These are phyloP conservation scores for Macrocentrus cingulum DNA, from an alignment of 1,140 invertebrate species.

Conservation along the genomic window DNA sequence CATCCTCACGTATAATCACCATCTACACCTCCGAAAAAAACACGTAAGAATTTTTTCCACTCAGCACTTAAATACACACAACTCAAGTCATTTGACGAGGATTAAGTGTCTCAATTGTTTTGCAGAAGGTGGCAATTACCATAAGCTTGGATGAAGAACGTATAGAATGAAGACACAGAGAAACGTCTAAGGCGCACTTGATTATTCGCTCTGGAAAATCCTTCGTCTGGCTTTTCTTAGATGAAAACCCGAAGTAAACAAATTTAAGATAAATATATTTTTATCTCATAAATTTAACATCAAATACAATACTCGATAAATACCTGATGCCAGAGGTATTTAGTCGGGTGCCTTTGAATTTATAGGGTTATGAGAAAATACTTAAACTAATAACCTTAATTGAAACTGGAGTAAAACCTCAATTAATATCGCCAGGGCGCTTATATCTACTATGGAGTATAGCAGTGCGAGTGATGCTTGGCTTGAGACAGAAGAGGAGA, in stretches of 20 bases:
- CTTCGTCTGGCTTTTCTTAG: slow-evolving; percentile 26
- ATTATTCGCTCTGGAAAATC: slow-evolving; percentile 39
- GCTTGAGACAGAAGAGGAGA: slow-evolving; percentile 1
- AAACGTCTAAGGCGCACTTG: slow-evolving; percentile 29
- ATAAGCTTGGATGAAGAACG: slow-evolving; percentile 60
- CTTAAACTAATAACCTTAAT: slow-evolving; percentile 55
- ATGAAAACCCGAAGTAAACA: neutral
- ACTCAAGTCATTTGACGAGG: slow-evolving; percentile 58
- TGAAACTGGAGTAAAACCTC: slow-evolving; percentile 52
- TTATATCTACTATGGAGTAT: slow-evolving; percentile 1
- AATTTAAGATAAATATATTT: too few relatives aligned
- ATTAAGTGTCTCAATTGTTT: slow-evolving; percentile 58
- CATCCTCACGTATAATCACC: too few relatives aligned
- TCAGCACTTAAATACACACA: too few relatives aligned
- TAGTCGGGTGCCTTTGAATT: too few relatives aligned
- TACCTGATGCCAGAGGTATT: too few relatives aligned
- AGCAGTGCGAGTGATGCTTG: slow-evolving; percentile 8
- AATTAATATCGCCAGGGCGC: slow-evolving; percentile 50
- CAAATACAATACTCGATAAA: neutral
- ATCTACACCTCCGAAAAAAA: too few relatives aligned
- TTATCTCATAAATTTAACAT: too few relatives aligned
- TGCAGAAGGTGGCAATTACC: slow-evolving; percentile 52
- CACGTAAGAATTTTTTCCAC: too few relatives aligned
- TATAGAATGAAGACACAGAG: slow-evolving; percentile 32
- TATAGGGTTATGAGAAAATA: slow-evolving; percentile 35